Base-by-base conservation (phyloP, 2,888 invertebrate species). In the Drosophila basisetae region DNA sequence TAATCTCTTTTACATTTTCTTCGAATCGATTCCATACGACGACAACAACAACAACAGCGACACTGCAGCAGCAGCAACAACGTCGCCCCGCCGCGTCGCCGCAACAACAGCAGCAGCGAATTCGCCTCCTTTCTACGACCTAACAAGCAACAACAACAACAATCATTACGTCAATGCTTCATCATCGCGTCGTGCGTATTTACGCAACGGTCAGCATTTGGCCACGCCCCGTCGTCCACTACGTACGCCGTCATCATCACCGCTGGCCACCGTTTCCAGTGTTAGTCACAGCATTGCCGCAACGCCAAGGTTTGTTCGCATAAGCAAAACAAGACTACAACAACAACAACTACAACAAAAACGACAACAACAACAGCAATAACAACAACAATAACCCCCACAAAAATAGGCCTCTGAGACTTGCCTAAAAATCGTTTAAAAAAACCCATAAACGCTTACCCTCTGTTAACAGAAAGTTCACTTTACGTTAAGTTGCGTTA, bases 301-400 rank as follows among this genome's bases (percentile, higher is more conserved):
- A 82, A 79, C 93, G 84, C 90, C 91, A 93, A 93, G 93, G 93
- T 93, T 93, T 93, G 93, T 93, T 91, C 72, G 79, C 64, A 61
- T 80, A 69, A 72, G 55, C 76, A 79, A 78, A 76, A 68, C 72
- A 78, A 78, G 63, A 79, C 70, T 50, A 41, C 64, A 58, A 56
- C 75, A 76, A 56, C 70, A 74, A 31, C 73, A 72, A 60, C 50
- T 49, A 55, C 52, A 62, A 52, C 25, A 55, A 54, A 22, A 18
- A 54, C 13, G 28, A 30, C 25, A 31, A 43, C 60, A 59, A 43
- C 60, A 59, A 58, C 41, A 70, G 41, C 58, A 58, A 50, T 39
- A 37, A 66, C 56, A 53, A 61, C 49, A 76, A 31, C 22, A 41
- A 55, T 33, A 76, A 31, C 22, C 37, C 39, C 31, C 28, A 55